These are phyloP conservation scores for Caenorhabditis sp. DNA, from an alignment of 2,888 invertebrate species.

Conservation along the genomic window DNA sequence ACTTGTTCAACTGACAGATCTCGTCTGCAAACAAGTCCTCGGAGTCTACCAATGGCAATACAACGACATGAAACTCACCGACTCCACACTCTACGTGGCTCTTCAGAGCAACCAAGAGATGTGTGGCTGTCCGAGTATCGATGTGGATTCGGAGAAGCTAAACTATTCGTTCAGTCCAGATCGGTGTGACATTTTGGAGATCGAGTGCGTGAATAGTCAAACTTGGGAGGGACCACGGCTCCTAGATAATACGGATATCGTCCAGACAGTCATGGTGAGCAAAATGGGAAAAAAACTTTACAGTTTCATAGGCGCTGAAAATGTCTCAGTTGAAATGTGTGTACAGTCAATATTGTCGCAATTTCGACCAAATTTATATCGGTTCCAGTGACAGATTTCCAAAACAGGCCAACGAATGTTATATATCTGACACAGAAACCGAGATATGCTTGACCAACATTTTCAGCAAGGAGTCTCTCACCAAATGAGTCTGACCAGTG, in stretches of 20 bases:
- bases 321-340: too few species aligned
- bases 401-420: too few species aligned
- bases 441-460: neutral
- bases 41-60: constrained; percentile 15
- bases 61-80: neutral
- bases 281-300: too few species aligned
- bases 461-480: constrained; percentile 1
- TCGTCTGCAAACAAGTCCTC: neutral
- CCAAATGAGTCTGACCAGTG: neutral
- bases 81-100: neutral
- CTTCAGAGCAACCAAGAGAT: constrained; percentile 8
- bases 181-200: neutral
- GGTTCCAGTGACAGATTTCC: too few species aligned
- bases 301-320: too few species aligned
- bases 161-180: too few species aligned
- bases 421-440: too few species aligned
- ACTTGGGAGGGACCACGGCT: neutral
- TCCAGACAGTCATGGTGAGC: neutral
- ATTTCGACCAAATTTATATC: too few species aligned
- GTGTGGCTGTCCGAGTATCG: neutral
- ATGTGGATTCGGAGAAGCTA: too few species aligned
- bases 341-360: too few species aligned
- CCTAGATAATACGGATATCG: neutral
- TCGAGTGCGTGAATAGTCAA: neutral
- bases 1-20: neutral